A percentile compares a stretch with the other conserved stretches of the same genome.
Evolutionary conservation across 2,113 vertebrate genomes (phyloP).

Genomic region (Myrmecobius fasciatus): DNA sequence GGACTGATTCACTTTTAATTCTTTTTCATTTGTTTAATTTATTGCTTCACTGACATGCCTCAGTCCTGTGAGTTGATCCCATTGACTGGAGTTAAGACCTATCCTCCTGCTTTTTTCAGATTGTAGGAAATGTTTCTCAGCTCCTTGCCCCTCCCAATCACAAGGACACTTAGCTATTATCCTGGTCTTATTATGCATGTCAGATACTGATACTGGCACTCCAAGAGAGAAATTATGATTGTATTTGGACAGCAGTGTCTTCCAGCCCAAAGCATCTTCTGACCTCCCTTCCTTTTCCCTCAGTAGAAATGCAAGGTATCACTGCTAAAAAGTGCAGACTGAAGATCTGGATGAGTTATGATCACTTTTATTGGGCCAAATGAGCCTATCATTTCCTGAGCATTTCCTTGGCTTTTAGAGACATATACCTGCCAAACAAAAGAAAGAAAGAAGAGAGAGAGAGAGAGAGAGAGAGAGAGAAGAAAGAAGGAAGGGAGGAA

Average conservation of each 20-base stretch:
- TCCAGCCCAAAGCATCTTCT: neutral
- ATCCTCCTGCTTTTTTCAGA: neutral
- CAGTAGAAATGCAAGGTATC: neutral
- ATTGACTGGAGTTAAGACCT: neutral
- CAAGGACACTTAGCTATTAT: constrained; percentile 5
- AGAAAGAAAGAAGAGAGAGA: neutral
- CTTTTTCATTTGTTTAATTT: neutral
- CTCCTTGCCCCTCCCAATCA: neutral
- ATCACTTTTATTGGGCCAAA: neutral
- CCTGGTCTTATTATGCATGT: constrained; percentile 1
- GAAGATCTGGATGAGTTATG: neutral
- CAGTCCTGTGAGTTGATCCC: neutral
- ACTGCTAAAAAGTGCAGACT: neutral
- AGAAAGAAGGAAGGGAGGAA: neutral
- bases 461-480: neutral
- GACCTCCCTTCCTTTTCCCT: neutral
- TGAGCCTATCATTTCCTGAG: neutral
- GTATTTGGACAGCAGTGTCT: neutral
- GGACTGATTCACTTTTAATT: neutral
- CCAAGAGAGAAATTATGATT: neutral
- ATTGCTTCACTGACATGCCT: neutral
- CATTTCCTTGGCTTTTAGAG: neutral
- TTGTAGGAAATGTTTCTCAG: neutral
- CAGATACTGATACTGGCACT: neutral
- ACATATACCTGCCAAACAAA: neutral